These are phyloP conservation scores for Epistrophella euchroma DNA, from an alignment of 2,888 invertebrate species.

Conservation along the genomic window DNA sequence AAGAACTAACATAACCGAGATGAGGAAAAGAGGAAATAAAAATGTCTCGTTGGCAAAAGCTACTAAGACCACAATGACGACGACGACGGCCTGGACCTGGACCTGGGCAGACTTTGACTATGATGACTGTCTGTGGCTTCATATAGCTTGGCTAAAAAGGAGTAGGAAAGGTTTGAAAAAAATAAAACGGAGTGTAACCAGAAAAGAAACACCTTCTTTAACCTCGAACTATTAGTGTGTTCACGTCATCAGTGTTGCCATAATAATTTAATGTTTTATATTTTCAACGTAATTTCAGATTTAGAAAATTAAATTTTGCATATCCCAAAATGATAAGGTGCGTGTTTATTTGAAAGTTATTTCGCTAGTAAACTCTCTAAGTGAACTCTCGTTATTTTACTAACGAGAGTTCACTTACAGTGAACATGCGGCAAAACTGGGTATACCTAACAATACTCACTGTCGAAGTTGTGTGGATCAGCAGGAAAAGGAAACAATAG, in stretches of 20 bases:
- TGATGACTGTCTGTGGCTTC: conserved; percentile 14
- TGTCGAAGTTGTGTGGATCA: too few relatives aligned
- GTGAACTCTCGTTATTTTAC: too few relatives aligned
- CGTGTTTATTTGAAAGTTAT: too few relatives aligned
- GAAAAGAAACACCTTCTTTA: conserved; percentile 54
- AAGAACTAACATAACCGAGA: conserved; percentile 40
- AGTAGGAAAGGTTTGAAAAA: conserved; percentile 34
- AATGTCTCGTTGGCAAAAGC: conserved; percentile 69
- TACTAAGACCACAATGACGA: conserved; percentile 25
- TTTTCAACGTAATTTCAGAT: background rate
- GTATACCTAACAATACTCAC: too few relatives aligned
- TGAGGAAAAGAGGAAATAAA: conserved; percentile 66
- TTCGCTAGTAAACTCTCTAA: too few relatives aligned
- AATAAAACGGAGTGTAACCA: conserved; percentile 28
- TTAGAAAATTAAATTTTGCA: too few relatives aligned
- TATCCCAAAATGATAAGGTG: too few relatives aligned
- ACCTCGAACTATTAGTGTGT: conserved; percentile 43
- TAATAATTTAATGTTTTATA: background rate
- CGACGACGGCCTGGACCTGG: conserved; percentile 5
- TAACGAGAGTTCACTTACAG: too few relatives aligned
- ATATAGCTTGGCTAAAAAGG: conserved; percentile 19
- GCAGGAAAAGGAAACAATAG: too few relatives aligned
- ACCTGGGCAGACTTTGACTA: conserved; percentile 23
- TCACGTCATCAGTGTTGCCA: conserved; percentile 21
- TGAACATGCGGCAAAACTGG: too few relatives aligned